These are phyloP conservation scores for Drosophila kanekoi DNA, from an alignment of 2,888 invertebrate genomes.

Conservation along the genomic window DNA sequence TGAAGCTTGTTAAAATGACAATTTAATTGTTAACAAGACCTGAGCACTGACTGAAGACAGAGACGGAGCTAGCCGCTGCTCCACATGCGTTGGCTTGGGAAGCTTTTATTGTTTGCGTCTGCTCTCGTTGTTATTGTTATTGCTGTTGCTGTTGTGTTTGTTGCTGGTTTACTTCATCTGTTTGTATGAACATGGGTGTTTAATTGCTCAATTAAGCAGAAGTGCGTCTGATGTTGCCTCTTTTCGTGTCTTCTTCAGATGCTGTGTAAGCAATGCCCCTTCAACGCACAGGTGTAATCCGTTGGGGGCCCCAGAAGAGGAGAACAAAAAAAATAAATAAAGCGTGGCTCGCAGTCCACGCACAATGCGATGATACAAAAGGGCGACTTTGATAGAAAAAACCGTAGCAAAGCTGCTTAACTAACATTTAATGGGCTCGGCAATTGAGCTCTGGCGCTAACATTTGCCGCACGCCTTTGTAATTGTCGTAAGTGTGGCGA, in stretches of 20 bases:
- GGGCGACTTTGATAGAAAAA: slow-evolving; percentile 15
- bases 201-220: slow-evolving; percentile 82
- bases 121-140: slow-evolving; percentile 13
- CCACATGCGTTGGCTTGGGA: slow-evolving; percentile 77
- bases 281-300: slow-evolving; percentile 70
- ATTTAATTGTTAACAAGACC: slow-evolving; percentile 82
- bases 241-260: slow-evolving; percentile 37
- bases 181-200: slow-evolving; percentile 77
- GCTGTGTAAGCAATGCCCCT: slow-evolving; percentile 53
- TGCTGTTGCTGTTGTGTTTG: slow-evolving; percentile 23
- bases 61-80: slow-evolving; percentile 47
- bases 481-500: slow-evolving; percentile 39
- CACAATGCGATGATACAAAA: slow-evolving; percentile 33
- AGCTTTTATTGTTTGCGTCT: slow-evolving; percentile 58
- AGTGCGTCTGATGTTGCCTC: slow-evolving; percentile 60
- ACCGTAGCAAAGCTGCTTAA: slow-evolving; percentile 71
- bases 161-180: slow-evolving; percentile 42
- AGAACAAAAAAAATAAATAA: slow-evolving; percentile 17
- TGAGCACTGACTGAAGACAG: slow-evolving; percentile 46
- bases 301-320: slow-evolving; percentile 23
- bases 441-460: slow-evolving; percentile 72
- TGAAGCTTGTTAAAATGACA: slow-evolving; percentile 83
- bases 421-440: slow-evolving; percentile 62
- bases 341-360: slow-evolving; percentile 34
- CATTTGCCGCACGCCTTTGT: slow-evolving; percentile 57